A percentile compares a stretch with the other conserved stretches of the same genome.
These are phyloP conservation scores for Silvanus unidentatus DNA, from an alignment of 2,888 invertebrate species.

Conservation along the genomic window DNA sequence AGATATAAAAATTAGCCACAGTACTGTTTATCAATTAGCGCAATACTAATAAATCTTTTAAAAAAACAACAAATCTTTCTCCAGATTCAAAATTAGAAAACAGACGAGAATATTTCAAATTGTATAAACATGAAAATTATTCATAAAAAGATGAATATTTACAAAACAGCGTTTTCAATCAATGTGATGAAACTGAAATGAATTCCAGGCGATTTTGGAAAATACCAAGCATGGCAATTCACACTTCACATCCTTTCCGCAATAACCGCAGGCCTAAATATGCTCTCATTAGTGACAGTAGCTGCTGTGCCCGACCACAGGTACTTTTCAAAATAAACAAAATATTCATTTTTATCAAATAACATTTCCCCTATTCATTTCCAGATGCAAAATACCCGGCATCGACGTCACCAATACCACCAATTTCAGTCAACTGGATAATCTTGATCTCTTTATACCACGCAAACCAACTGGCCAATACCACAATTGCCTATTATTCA, in stretches of 20 bases:
- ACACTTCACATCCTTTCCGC: slow-evolving; percentile 70
- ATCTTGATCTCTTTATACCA: slow-evolving; percentile 54
- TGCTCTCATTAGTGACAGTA: slow-evolving; percentile 74
- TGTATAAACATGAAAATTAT: too few species aligned
- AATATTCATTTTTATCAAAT: neutral
- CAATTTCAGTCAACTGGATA: slow-evolving; percentile 29
- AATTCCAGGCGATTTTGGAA: slow-evolving; percentile 71
- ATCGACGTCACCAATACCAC: slow-evolving; percentile 52
- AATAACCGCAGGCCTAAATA: slow-evolving; percentile 74
- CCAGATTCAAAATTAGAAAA: too few species aligned
- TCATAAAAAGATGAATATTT: too few species aligned
- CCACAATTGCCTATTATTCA: slow-evolving; percentile 58
- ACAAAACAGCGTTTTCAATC: too few species aligned
- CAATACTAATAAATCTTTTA: too few species aligned
- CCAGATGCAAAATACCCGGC: slow-evolving; percentile 55
- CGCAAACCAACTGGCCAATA: slow-evolving; percentile 48
- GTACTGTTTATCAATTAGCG: too few species aligned
- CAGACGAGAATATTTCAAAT: too few species aligned
- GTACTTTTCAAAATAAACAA: slow-evolving; percentile 26
- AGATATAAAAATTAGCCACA: too few species aligned
- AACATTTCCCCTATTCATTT: too few species aligned
- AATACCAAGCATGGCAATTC: slow-evolving; percentile 75
- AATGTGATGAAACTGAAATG: too few species aligned
- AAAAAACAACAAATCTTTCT: too few species aligned
- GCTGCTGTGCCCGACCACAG: slow-evolving; percentile 72